Evolutionary conservation across 2,113 vertebrate species (phyloP).

Genomic region (Chaetura pelagica): DNA sequence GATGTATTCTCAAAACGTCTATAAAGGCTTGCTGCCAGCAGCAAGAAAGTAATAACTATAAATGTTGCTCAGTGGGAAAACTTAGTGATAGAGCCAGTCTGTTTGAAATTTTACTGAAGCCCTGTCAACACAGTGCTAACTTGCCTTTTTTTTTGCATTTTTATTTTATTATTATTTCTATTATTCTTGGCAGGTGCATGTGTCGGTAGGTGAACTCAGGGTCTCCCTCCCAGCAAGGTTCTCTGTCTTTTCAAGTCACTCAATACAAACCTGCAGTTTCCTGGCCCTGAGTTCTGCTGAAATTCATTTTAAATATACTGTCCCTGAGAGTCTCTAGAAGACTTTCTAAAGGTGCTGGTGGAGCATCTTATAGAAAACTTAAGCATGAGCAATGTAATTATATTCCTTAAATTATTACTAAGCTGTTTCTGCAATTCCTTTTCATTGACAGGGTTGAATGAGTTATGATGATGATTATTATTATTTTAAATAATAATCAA

Average conservation of each 20-base stretch:
- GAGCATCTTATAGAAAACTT: background rate
- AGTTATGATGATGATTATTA: background rate
- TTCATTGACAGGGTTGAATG: background rate
- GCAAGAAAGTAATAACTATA: slow-evolving; percentile 80
- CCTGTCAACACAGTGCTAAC: slow-evolving; percentile 35
- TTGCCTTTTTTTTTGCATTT: slow-evolving; percentile 44
- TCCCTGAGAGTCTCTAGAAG: background rate
- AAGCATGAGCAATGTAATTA: background rate
- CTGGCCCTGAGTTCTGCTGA: background rate
- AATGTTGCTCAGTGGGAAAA: slow-evolving; percentile 77
- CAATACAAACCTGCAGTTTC: background rate
- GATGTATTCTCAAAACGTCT: slow-evolving; percentile 85
- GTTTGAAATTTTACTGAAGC: slow-evolving; percentile 50
- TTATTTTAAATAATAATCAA: background rate
- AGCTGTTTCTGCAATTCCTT: background rate
- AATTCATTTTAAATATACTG: background rate
- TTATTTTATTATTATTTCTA: slow-evolving; percentile 45
- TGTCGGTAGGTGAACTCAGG: slow-evolving; percentile 13
- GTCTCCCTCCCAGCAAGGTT: slow-evolving; percentile 10
- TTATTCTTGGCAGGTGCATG: slow-evolving; percentile 53
- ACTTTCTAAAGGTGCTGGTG: background rate
- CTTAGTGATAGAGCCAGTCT: slow-evolving; percentile 43
- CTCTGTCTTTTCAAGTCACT: slow-evolving; percentile 3
- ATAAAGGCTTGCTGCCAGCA: slow-evolving; percentile 76
- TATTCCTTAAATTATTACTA: slow-evolving; percentile 20